Base-by-base conservation (phyloP, 2,797 vertebrate species). In the Crypturellus tataupa region DNA sequence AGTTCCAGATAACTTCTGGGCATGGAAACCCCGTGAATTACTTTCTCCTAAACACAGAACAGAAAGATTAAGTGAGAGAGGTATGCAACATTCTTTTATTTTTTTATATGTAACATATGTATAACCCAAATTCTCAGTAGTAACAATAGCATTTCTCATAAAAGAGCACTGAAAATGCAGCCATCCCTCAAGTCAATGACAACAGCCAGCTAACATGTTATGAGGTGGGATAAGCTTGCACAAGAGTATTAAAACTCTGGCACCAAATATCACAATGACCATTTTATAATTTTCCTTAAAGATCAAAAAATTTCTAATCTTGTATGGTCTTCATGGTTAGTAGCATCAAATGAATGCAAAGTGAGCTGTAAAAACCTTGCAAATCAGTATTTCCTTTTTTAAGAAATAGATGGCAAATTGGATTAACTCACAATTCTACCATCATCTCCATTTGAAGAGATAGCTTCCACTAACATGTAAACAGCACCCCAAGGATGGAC, bases 1-100 rank as follows among this genome's bases (percentile, higher is more conserved):
- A 99, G 96, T 95, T 99, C 99, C 87, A 99, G 97, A 92, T 99
- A 99, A 96, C 98, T 99, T 95, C 99, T 98, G 17, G 99, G 99
- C 98, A 99, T 99, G 62, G 98, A 95, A 73, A 99, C 96, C 5
- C 99, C 99, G 13, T 99, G 98, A 15, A 98, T 95, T 8, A 98
- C 98, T 97, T 99, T 99, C 96, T 99, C 99, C 99, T 99, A 95
- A 85, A 94, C 91, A 89, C 76, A 88, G 79, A 95, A 42, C 51
- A 94, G 65, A 96, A 84, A 65, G 31, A 62, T 85, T 23, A 24
- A 92, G 37, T 44, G 27, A 92, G 49, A 72, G 47, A 78, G 77
- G 11, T 89, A 75, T 4, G 37, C 25, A 51, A 4, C 4, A 16
- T 42, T 14, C 46, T 42, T 70, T 8, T 42, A 42, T 42, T 85